A percentile compares a stretch with the other conserved stretches of the same genome.
These are phyloP conservation scores for Lasioglossum pauxillum DNA, from an alignment of 2,888 invertebrate species.

Conservation along the genomic window DNA sequence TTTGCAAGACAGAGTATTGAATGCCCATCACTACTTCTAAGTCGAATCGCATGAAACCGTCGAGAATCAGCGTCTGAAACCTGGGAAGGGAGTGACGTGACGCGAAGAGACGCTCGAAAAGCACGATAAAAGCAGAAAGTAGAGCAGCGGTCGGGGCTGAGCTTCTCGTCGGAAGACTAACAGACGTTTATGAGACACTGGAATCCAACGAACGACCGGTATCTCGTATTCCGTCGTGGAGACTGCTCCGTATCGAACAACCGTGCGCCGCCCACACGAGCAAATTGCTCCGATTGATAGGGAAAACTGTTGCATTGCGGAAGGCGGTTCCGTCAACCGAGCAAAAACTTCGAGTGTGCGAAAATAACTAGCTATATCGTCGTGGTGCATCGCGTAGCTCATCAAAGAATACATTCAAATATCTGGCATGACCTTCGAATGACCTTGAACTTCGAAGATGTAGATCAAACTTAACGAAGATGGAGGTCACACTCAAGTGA, in stretches of 20 bases:
- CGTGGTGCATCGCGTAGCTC: not conserved
- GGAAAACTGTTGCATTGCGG: conserved; percentile 33
- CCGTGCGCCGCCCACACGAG: conserved; percentile 34
- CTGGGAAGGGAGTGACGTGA: not conserved
- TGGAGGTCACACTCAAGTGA: no score
- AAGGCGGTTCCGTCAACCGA: not conserved
- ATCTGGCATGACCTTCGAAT: no score
- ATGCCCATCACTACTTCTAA: not conserved
- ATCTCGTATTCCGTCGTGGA: conserved; percentile 47
- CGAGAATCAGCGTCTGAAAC: not conserved
- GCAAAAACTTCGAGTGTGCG: not conserved
- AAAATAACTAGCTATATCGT: no score
- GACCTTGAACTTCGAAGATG: no score
- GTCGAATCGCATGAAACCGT: conserved; percentile 1
- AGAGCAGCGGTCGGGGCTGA: conserved; percentile 43
- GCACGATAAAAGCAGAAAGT: conserved; percentile 51
- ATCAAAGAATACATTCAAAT: no score
- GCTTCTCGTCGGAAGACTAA: conserved; percentile 43
- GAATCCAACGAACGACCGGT: conserved; percentile 50
- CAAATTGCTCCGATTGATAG: conserved; percentile 27
- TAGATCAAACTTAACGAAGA: no score
- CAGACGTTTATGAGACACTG: conserved; percentile 57
- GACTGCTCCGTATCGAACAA: conserved; percentile 3
- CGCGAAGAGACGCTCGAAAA: conserved; percentile 21
- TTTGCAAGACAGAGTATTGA: no score